phyloP scores from a whole-genome alignment of 2,888 invertebrate species.

The Siphlonurus alternatus region DNA sequence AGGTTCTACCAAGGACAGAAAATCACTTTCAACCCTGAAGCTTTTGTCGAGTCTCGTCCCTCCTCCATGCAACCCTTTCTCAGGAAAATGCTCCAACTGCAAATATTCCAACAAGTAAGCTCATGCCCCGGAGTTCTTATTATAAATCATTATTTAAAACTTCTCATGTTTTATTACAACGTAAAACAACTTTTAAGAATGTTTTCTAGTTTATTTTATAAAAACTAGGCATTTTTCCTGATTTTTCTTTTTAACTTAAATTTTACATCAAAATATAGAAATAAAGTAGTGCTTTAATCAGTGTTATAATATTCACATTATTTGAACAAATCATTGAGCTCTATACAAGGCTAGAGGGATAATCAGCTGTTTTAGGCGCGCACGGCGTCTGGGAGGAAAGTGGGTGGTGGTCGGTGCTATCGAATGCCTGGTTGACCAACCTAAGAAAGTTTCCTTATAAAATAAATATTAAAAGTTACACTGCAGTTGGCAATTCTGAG shows the following conservation, averaged over 20 bases:
- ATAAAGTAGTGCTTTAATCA: no score
- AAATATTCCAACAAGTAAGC: conserved; percentile 87
- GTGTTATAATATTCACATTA: no score
- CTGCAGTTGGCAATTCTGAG: no score
- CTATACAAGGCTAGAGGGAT: no score
- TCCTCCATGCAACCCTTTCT: conserved; percentile 75
- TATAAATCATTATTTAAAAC: background rate
- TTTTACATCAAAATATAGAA: conserved; percentile 1
- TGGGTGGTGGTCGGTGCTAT: no score
- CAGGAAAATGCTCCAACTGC: conserved; percentile 75
- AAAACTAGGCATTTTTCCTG: no score
- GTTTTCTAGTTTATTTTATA: background rate
- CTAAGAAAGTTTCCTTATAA: no score
- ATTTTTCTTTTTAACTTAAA: conserved; percentile 2
- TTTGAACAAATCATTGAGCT: no score
- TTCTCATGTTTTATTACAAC: background rate
- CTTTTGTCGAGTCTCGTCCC: conserved; percentile 75
- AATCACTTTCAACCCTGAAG: conserved; percentile 73
- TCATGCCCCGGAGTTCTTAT: conserved; percentile 7
- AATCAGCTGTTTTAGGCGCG: no score
- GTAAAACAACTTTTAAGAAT: background rate
- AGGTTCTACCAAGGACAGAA: conserved; percentile 51
- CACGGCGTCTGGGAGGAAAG: no score
- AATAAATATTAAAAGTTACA: no score
- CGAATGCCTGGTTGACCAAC: no score